Conservation (phyloP, 2,888 invertebrate genomes). For the Lithophane socia region DNA sequence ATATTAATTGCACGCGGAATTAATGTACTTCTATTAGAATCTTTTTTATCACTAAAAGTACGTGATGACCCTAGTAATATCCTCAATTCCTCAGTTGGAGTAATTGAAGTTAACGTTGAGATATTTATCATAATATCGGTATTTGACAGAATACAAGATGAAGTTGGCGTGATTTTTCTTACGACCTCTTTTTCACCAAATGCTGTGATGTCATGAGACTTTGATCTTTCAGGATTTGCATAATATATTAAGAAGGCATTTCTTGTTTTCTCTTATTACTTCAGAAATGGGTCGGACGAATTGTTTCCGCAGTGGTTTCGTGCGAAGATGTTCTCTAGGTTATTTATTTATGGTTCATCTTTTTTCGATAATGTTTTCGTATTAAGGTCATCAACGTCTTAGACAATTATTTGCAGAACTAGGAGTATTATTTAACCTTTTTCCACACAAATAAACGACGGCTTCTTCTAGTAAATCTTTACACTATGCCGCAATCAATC, state of each 20-base stretch:
- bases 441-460: neutral
- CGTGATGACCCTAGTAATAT: slow-evolving; percentile 74
- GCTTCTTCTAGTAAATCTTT: slow-evolving; percentile 6
- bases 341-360: slow-evolving; percentile 16
- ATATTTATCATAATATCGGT: slow-evolving; percentile 57
- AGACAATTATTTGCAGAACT: neutral
- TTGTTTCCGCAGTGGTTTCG: slow-evolving; percentile 23
- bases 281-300: slow-evolving; percentile 37
- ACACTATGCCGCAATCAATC: slow-evolving; percentile 7
- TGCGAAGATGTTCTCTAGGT: slow-evolving; percentile 10
- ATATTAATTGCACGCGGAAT: slow-evolving; percentile 58
- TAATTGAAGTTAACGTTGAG: slow-evolving; percentile 76
- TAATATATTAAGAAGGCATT: slow-evolving; percentile 56
- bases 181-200: slow-evolving; percentile 52
- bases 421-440: neutral
- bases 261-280: slow-evolving; percentile 27
- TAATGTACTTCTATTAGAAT: slow-evolving; percentile 54
- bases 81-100: slow-evolving; percentile 65
- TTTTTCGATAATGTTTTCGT: neutral
- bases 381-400: neutral
- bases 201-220: slow-evolving; percentile 48
- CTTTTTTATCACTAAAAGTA: slow-evolving; percentile 55
- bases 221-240: slow-evolving; percentile 49
- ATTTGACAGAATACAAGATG: slow-evolving; percentile 70
- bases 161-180: slow-evolving; percentile 72